These are phyloP conservation scores for Petrolisthes manimaculis DNA, from an alignment of 2,888 invertebrate genomes.

Conservation along the genomic window DNA sequence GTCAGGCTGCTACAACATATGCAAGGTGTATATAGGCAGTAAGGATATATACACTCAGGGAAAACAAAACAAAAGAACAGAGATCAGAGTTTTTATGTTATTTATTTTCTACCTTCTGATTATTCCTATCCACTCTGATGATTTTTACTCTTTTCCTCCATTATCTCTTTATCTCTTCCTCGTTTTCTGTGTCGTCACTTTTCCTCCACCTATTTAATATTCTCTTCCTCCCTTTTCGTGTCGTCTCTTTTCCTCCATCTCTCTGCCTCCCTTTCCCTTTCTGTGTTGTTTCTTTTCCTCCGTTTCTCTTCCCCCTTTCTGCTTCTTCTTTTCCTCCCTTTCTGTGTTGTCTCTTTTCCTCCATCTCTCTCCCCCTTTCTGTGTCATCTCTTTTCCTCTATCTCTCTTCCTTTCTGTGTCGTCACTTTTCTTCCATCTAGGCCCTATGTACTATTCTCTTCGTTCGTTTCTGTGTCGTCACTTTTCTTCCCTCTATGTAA, in stretches of 20 bases:
- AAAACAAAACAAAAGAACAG: neutral
- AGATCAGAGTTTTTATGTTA: neutral
- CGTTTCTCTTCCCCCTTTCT: neutral
- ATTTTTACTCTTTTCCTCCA: neutral
- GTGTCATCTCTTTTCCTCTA: neutral
- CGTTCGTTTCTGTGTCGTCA: too few relatives aligned
- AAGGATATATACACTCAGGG: neutral
- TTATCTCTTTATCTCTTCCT: neutral
- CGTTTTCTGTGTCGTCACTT: neutral
- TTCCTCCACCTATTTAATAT: neutral
- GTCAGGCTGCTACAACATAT: neutral
- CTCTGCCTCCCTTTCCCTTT: neutral
- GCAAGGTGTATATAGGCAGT: neutral
- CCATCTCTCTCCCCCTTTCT: too few relatives aligned
- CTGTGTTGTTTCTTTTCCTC: neutral
- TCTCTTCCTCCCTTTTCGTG: neutral
- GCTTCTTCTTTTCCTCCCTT: neutral
- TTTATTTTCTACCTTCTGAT: neutral
- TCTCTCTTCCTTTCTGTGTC: neutral
- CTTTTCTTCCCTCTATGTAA: too few relatives aligned
- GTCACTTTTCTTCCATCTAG: neutral
- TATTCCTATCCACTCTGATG: neutral
- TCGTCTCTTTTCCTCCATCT: neutral
- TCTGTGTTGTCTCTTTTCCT: neutral
- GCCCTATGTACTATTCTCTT: too few relatives aligned